A percentile compares a stretch with the other conserved stretches of the same genome.
Conservation (phyloP, 2,797 vertebrate species). For the Podarcis siculus region DNA sequence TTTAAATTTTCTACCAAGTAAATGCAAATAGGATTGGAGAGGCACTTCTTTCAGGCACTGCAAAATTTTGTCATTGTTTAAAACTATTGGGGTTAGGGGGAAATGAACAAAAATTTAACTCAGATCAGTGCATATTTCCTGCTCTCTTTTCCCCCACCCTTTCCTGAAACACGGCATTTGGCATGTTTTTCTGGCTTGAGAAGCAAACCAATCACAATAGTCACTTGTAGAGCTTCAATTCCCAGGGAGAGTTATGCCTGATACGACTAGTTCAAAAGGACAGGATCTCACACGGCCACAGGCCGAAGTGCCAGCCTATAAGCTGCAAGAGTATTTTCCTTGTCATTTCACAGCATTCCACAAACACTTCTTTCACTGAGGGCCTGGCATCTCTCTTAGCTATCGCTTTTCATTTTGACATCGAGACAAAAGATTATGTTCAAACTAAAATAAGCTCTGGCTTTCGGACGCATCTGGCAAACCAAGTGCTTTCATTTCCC, state of each 20-base stretch:
- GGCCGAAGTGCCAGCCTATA: not conserved
- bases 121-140: not conserved
- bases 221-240: not conserved
- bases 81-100: conserved; percentile 15
- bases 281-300: not conserved
- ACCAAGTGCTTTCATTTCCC: conserved; percentile 4
- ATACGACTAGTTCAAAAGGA: not conserved
- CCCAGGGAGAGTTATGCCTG: conserved; percentile 20
- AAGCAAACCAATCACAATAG: not conserved
- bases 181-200: not conserved
- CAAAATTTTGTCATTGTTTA: not conserved
- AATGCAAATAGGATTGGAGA: not conserved
- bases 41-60: not conserved
- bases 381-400: not conserved
- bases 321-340: not conserved
- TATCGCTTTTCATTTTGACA: not conserved
- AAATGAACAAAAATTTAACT: conserved; percentile 47
- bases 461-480: not conserved
- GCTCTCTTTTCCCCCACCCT: accelerated
- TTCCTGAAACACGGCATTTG: not conserved
- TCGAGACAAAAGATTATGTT: conserved; percentile 25
- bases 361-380: not conserved
- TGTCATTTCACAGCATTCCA: not conserved
- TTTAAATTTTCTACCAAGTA: not conserved
- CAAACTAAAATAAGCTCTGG: not conserved